Evolutionary conservation across 2,113 vertebrate species (phyloP).

Genomic region (Oncorhynchus nerka): DNA sequence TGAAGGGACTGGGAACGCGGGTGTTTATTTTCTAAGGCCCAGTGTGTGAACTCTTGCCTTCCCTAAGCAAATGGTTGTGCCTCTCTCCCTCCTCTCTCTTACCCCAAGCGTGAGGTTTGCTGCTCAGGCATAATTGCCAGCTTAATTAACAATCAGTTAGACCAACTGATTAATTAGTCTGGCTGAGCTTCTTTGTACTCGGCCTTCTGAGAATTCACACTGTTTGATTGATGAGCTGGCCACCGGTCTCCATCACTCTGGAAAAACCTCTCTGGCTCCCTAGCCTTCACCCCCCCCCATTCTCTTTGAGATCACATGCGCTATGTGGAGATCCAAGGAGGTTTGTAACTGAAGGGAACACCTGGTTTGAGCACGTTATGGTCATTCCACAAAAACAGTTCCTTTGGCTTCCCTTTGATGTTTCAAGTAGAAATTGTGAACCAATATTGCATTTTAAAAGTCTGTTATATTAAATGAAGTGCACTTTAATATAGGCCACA

Average conservation of each 20-base stretch:
- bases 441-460: no score
- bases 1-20: neutral
- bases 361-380: neutral
- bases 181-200: constrained; percentile 48
- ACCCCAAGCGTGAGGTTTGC: constrained; percentile 23
- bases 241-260: constrained; percentile 59
- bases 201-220: constrained; percentile 61
- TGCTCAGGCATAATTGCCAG: constrained; percentile 25
- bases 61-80: constrained; percentile 6
- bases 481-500: no score
- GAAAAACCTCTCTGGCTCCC: constrained; percentile 47
- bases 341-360: neutral
- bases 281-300: neutral
- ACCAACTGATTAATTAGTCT: constrained; percentile 34
- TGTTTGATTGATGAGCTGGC: constrained; percentile 69
- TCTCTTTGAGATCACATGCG: constrained; percentile 2
- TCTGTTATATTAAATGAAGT: no score
- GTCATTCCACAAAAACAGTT: no score
- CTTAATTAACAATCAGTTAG: constrained; percentile 29
- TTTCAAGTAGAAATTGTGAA: no score
- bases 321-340: neutral
- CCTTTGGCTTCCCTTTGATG: no score
- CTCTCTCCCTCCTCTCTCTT: neutral
- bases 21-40: neutral
- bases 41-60: constrained; percentile 4